A percentile compares a stretch with the other conserved stretches of the same genome.
Evolutionary conservation across 2,797 vertebrate genomes (phyloP).

Genomic region (Scomberomorus guttatus): DNA sequence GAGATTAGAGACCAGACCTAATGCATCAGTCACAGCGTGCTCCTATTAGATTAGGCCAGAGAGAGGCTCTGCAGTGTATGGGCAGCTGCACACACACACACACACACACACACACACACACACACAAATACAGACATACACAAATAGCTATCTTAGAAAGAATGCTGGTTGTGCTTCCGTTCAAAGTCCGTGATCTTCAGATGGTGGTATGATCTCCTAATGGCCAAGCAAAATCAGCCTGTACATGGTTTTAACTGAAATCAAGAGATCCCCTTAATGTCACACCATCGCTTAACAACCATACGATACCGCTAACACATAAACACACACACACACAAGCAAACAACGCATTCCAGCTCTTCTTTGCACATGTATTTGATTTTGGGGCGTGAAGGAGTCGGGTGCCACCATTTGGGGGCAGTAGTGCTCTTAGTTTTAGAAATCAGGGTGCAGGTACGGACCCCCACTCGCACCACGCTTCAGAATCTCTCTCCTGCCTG

Average conservation of each 20-base stretch:
- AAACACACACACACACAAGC: slow-evolving; percentile 40
- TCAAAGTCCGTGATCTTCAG: slow-evolving; percentile 55
- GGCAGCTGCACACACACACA: slow-evolving; percentile 60
- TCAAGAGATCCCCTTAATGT: slow-evolving; percentile 48
- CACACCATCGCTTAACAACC: slow-evolving; percentile 41
- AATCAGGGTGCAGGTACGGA: slow-evolving; percentile 58
- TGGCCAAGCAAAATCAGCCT: slow-evolving; percentile 39
- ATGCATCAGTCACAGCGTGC: slow-evolving; percentile 85
- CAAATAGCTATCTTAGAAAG: slow-evolving; percentile 56
- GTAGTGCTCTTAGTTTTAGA: slow-evolving; percentile 67
- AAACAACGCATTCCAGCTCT: slow-evolving; percentile 29
- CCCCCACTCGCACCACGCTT: slow-evolving; percentile 68
- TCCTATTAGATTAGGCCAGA: slow-evolving; percentile 86
- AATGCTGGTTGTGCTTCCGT: slow-evolving; percentile 53
- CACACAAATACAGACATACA: slow-evolving; percentile 43
- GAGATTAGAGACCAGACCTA: slow-evolving; percentile 82
- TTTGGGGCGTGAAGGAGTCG: slow-evolving; percentile 34
- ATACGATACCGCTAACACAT: background rate
- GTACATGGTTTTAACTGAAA: slow-evolving; percentile 20
- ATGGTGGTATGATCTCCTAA: slow-evolving; percentile 64
- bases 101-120: slow-evolving; percentile 34
- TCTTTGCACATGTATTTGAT: slow-evolving; percentile 43
- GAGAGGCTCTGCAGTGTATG: slow-evolving; percentile 76
- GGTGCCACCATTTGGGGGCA: slow-evolving; percentile 79
- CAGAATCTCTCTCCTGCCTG: slow-evolving; percentile 79